phyloP scores from a whole-genome alignment of 2,888 invertebrate species.

The Leistus spinibarbis region DNA sequence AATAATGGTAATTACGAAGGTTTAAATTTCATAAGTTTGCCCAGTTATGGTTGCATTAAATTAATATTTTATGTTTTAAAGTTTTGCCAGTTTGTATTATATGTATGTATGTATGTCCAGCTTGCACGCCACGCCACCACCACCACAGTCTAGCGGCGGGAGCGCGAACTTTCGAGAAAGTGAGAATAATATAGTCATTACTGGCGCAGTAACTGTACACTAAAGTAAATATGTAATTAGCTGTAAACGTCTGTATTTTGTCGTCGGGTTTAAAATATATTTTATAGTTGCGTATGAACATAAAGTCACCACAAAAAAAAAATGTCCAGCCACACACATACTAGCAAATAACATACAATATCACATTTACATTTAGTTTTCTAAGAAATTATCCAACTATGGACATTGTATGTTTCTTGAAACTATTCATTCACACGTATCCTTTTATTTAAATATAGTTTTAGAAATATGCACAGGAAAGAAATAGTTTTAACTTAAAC shows the following conservation, averaged over 20 bases:
- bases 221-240: constrained; percentile 34
- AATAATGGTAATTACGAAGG: constrained; percentile 38
- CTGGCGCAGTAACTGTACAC: constrained; percentile 7
- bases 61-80: constrained; percentile 40
- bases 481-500: too few species aligned
- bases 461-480: too few species aligned
- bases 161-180: not conserved
- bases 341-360: not conserved
- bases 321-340: too few species aligned
- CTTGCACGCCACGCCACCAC: not conserved
- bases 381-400: not conserved
- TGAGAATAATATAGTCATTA: constrained; percentile 24
- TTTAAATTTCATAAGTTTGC: constrained; percentile 38
- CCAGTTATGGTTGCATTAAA: constrained; percentile 36
- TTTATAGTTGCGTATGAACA: not conserved
- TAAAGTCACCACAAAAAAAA: too few species aligned
- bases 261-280: not conserved
- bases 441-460: too few species aligned
- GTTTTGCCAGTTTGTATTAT: not conserved
- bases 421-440: not conserved
- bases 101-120: not conserved
- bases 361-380: not conserved
- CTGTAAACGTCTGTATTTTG: constrained; percentile 25
- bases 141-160: too few species aligned
- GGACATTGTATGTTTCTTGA: not conserved